Evolutionary conservation across 1,140 invertebrate genomes (phyloP).

Genomic region (Papilio polyxenes): DNA sequence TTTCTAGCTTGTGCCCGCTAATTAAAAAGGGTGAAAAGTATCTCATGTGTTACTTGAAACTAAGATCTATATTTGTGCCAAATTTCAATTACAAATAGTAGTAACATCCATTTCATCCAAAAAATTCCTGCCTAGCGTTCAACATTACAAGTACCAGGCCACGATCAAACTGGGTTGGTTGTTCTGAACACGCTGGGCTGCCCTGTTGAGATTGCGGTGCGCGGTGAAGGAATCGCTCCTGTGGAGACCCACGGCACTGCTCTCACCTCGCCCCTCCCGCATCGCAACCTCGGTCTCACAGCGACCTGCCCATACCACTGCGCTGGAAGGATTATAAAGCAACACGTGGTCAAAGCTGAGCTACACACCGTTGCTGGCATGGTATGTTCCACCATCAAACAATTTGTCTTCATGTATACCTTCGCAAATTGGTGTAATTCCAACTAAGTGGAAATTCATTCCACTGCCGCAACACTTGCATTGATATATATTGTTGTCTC

Average conservation of each 20-base stretch:
- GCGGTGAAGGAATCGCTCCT: constrained; percentile 54
- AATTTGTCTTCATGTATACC: not conserved
- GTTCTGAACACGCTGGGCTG: constrained; percentile 65
- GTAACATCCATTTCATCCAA: no score
- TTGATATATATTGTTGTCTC: no score
- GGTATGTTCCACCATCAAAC: constrained; percentile 46
- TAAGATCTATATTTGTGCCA: no score
- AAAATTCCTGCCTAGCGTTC: constrained; percentile 56
- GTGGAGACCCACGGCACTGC: constrained; percentile 61
- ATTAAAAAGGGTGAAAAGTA: no score
- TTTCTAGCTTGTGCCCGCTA: no score
- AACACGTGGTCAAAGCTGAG: constrained; percentile 45
- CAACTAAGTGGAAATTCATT: no score
- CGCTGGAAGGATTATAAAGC: constrained; percentile 64
- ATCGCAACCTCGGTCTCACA: constrained; percentile 46
- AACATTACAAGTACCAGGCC: constrained; percentile 65
- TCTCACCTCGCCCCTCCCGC: constrained; percentile 62
- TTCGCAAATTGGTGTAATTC: no score
- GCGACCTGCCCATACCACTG: constrained; percentile 56
- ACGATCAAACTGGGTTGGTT: constrained; percentile 62
- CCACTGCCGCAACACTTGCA: no score
- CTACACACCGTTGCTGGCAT: constrained; percentile 63
- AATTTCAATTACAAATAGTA: no score
- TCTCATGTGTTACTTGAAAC: no score
- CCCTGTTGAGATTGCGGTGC: constrained; percentile 56